These are phyloP conservation scores for Diaphora mendica DNA, from an alignment of 2,888 invertebrate species.

Conservation along the genomic window DNA sequence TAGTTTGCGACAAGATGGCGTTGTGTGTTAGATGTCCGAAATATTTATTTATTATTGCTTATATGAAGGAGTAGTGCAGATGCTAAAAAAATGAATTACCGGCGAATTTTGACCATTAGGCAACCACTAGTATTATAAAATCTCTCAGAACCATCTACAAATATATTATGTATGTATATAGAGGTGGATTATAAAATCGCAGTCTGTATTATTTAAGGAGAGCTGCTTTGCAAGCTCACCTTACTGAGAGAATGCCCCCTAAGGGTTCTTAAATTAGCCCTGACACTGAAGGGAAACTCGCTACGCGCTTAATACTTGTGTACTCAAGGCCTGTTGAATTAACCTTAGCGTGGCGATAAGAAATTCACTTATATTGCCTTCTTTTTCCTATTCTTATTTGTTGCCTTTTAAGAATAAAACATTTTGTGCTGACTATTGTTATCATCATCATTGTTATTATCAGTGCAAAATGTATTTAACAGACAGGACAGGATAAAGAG, in stretches of 20 bases:
- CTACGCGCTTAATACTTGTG: conserved; percentile 49
- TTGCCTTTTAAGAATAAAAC: conserved; percentile 20
- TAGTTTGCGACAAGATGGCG: too few species aligned
- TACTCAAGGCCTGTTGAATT: conserved; percentile 47
- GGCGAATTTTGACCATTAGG: too few species aligned
- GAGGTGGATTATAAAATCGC: conserved; percentile 4
- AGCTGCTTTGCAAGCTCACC: conserved; percentile 36
- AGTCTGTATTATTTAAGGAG: conserved; percentile 39
- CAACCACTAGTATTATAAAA: not conserved
- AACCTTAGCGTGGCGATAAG: conserved; percentile 49
- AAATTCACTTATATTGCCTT: conserved; percentile 51
- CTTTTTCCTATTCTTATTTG: conserved; percentile 25
- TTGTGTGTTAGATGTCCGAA: too few species aligned
- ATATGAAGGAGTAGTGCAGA: too few species aligned
- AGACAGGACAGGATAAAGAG: too few species aligned
- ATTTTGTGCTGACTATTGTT: not conserved
- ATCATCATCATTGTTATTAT: not conserved
- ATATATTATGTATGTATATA: conserved; percentile 15
- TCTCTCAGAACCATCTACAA: not conserved
- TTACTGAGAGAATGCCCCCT: conserved; percentile 47
- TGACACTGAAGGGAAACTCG: conserved; percentile 53
- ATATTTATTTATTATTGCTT: too few species aligned
- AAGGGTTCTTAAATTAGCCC: conserved; percentile 54
- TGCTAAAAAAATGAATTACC: too few species aligned
- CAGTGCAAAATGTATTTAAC: too few species aligned